Percentiles rank a stretch among this genome's conserved stretches.
These are phyloP conservation scores for Silvanus unidentatus DNA, from an alignment of 2,888 invertebrate species.

Conservation along the genomic window DNA sequence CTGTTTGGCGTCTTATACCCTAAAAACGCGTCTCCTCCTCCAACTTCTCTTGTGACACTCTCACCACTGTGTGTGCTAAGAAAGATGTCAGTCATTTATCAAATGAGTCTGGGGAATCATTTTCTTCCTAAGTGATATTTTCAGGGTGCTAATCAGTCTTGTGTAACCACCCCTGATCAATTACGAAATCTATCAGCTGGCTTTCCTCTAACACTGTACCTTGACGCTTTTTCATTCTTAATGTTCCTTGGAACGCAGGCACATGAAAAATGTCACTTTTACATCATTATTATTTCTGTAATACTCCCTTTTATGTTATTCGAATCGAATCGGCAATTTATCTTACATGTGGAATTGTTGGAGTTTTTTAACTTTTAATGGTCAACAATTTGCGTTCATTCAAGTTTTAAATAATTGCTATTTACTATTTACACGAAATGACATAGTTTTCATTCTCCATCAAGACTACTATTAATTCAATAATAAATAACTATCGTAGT, in stretches of 20 bases:
- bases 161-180: slow-evolving; percentile 43
- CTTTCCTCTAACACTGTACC: not conserved
- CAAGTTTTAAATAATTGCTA: no score
- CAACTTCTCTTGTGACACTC: no score
- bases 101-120: slow-evolving; percentile 31
- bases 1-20: no score
- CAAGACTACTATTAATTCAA: no score
- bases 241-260: not conserved
- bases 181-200: slow-evolving; percentile 40
- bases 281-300: slow-evolving; percentile 3
- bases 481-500: no score
- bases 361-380: no score
- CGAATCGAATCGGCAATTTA: no score
- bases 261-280: not conserved
- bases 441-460: no score
- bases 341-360: no score
- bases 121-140: slow-evolving; percentile 39
- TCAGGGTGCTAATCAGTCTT: slow-evolving; percentile 43
- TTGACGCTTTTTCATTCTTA: slow-evolving; percentile 4
- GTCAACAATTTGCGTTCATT: no score
- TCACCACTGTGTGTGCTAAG: slow-evolving; percentile 20
- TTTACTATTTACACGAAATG: no score
- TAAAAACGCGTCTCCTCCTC: no score
- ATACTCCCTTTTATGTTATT: not conserved
- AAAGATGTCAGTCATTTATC: slow-evolving; percentile 45